Conservation (phyloP, 1,140 invertebrate species). For the Ericerus pela region DNA sequence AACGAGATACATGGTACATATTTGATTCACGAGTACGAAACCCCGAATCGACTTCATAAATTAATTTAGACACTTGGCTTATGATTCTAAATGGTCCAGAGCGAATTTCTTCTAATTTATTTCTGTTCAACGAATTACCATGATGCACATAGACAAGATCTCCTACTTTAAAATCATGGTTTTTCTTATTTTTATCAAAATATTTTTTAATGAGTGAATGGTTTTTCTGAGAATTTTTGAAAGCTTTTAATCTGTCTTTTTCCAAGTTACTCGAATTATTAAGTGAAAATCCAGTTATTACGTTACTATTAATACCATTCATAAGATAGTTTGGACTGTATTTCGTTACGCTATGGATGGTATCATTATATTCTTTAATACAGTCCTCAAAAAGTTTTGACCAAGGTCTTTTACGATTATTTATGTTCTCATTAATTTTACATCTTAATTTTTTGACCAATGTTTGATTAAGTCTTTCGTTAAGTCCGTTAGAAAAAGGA, state of each 20-base stretch:
- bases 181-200: not conserved
- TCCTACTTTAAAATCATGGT: not conserved
- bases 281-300: too few species aligned
- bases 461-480: constrained; percentile 13
- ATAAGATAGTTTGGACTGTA: constrained; percentile 10
- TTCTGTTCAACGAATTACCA: not conserved
- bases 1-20: not conserved
- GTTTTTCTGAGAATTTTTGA: not conserved
- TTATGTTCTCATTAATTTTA: constrained; percentile 18
- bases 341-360: constrained; percentile 16
- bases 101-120: not conserved
- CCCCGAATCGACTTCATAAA: not conserved
- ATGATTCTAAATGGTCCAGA: not conserved
- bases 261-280: too few species aligned
- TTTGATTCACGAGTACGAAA: not conserved
- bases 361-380: constrained; percentile 19
- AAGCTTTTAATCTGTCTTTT: constrained; percentile 1
- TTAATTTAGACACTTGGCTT: not conserved
- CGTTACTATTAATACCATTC: too few species aligned
- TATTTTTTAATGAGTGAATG: not conserved
- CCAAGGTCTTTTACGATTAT: constrained; percentile 17
- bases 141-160: not conserved
- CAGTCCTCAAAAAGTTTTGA: constrained; percentile 18
- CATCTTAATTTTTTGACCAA: constrained; percentile 19
- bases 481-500: constrained; percentile 5